Percentiles rank a stretch among this genome's conserved stretches.
These are phyloP conservation scores for Cavia porcellus DNA, from an alignment of 2,113 vertebrate genomes.

Conservation along the genomic window DNA sequence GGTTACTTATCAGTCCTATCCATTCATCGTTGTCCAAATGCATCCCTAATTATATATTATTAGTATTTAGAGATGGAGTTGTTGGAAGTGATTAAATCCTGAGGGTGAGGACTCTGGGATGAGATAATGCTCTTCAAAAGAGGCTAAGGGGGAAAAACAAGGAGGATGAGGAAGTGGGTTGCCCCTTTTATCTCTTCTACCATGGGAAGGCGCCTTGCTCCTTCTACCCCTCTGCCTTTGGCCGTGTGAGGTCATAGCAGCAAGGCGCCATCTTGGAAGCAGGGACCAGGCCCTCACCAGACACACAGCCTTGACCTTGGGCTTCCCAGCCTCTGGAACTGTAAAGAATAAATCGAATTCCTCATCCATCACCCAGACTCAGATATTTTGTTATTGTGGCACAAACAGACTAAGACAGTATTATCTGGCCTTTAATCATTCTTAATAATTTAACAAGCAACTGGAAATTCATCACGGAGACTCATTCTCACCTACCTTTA, in stretches of 20 bases:
- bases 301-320: not conserved
- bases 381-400: not conserved
- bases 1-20: not conserved
- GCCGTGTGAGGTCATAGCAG: not conserved
- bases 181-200: not conserved
- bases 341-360: not conserved
- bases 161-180: not conserved
- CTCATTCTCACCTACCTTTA: not conserved
- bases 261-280: not conserved
- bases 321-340: not conserved
- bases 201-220: not conserved
- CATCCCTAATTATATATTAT: not conserved
- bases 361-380: not conserved
- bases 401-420: not conserved
- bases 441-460: not conserved
- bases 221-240: not conserved
- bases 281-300: not conserved
- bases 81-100: not conserved
- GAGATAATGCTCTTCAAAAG: not conserved
- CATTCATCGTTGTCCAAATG: not conserved
- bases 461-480: not conserved
- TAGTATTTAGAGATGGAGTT: not conserved
- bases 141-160: not conserved
- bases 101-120: not conserved
- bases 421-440: not conserved